Conservation (phyloP, 2,113 vertebrate species). For the Machaerirhynchus nigripectus region DNA sequence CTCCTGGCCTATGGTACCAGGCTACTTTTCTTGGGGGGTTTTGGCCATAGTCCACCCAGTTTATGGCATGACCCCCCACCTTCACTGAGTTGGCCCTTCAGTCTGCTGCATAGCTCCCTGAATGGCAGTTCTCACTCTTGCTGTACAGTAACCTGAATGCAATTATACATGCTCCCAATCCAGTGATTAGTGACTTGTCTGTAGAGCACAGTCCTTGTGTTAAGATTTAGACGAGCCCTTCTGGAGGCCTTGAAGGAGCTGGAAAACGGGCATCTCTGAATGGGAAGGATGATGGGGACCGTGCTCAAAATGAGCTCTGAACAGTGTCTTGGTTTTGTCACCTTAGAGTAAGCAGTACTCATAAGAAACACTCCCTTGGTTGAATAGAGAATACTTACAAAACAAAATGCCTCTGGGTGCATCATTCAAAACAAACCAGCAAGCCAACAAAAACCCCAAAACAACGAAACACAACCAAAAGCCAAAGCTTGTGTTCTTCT, state of each 20-base stretch:
- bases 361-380: neutral
- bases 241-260: neutral
- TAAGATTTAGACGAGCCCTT: neutral
- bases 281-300: neutral
- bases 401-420: neutral
- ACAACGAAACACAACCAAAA: neutral
- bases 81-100: neutral
- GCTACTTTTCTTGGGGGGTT: neutral
- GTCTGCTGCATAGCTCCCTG: neutral
- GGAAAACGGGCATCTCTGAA: neutral
- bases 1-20: neutral
- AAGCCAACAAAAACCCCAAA: neutral
- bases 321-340: neutral
- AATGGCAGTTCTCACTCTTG: neutral
- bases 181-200: neutral
- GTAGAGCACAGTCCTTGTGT: neutral
- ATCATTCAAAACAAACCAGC: neutral
- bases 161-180: neutral
- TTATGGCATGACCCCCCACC: neutral
- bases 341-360: neutral
- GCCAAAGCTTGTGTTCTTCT: neutral
- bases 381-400: neutral
- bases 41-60: neutral
- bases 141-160: neutral
- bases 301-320: neutral